Evolutionary conservation across 1,140 invertebrate species (phyloP), one percentile per base, ranked within the genome.

Genomic region (Dreissena polymorpha): DNA sequence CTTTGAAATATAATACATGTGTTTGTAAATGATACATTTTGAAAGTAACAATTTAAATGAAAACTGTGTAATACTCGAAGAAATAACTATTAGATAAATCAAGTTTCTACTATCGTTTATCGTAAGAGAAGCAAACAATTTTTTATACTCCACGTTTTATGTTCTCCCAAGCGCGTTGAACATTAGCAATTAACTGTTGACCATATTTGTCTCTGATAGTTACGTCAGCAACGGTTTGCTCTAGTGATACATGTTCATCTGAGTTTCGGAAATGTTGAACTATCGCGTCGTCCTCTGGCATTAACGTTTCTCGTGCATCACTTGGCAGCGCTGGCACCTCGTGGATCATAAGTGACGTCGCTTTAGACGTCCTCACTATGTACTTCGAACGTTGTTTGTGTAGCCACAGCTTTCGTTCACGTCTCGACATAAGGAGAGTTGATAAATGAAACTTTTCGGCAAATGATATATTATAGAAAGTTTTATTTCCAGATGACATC

Each of bases 241-340:
- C 74, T 13, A 21, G 0, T n/a, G 63, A 14, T 21, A 25, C 13
- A 55, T 27, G 39, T 12, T 67, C 25, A 18, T 50, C n/a, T 16
- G 70, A 82, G 69, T 76, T 83, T 51, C 73, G 60, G 23, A 76
- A 83, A 64, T 83, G 73, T 63, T 83, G 81, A 10, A 83, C n/a
- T n/a, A 76, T 49, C 8, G 60, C 81, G 5, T 72, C 50, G 21
- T 23, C 27, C 7, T 50, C n/a, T 2, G 25, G 5, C 7, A 83
- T 49, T 16, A 13, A 3, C 18, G 5, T 14, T 0, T 14, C 21
- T 16, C 39, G 23, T 18, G 50, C 13, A 51, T 6, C 60, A 10
- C 25, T 21, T n/a, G 12, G 13, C 16, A 71, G 1, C 21, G 5
- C 13, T 14, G 14, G 49, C 16, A 83, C 29, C 29, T 57, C 60